Evolutionary conservation across 2,888 invertebrate species (phyloP).

Genomic region (Abscondita cerata): DNA sequence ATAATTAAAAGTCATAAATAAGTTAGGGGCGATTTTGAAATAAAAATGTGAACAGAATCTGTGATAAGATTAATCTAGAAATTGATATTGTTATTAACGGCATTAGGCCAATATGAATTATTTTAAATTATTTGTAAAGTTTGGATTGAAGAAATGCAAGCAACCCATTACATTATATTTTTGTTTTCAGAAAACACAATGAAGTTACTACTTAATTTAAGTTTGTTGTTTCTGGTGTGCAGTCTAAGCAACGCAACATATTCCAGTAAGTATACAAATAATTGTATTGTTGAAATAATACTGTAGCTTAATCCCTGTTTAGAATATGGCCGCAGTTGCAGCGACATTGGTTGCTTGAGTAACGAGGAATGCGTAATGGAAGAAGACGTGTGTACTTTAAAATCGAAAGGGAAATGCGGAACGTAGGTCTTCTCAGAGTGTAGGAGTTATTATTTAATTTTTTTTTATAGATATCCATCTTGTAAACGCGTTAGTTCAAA

Average conservation of each 20-base stretch:
- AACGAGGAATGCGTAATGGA: conserved; percentile 75
- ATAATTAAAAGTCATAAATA: too few relatives aligned
- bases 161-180: too few relatives aligned
- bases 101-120: too few relatives aligned
- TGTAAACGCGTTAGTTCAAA: conserved; percentile 48
- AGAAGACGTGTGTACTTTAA: conserved; percentile 74
- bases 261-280: not conserved
- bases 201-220: not conserved
- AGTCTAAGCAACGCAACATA: not conserved
- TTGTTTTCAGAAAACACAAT: not conserved
- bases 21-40: too few relatives aligned
- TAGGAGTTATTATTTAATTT: not conserved
- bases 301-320: conserved; percentile 45
- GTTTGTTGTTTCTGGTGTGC: not conserved
- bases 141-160: too few relatives aligned
- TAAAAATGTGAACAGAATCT: too few relatives aligned
- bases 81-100: too few relatives aligned
- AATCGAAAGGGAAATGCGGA: conserved; percentile 60
- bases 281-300: conserved; percentile 31
- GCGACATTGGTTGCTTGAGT: conserved; percentile 78
- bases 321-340: conserved; percentile 82
- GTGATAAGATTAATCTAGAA: too few relatives aligned
- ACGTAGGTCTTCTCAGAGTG: conserved; percentile 48
- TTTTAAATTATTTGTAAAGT: too few relatives aligned
- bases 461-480: conserved; percentile 53